Conservation (phyloP, 30 jellyfish, hydroid and myxozoan species). For the Catostylus mosaicus region DNA sequence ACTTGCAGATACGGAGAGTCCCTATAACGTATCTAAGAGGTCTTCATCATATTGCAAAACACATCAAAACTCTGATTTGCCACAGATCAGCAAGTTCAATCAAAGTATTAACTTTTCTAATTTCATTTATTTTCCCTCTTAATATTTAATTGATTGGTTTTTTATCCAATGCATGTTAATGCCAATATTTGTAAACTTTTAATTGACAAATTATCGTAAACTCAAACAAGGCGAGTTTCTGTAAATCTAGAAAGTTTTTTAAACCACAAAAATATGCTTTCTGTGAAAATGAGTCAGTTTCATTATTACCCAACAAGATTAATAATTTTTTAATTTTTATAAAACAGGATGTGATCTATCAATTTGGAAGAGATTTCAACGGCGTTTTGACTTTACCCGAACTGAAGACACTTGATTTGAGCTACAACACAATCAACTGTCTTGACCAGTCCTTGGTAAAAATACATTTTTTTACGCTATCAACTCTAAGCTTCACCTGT, state of each 20-base stretch:
- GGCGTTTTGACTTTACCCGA: slow-evolving; percentile 65
- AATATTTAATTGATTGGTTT: too few relatives aligned
- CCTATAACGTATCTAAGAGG: slow-evolving; percentile 73
- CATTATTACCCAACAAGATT: too few relatives aligned
- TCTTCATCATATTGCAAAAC: slow-evolving; percentile 74
- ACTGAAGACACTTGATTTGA: slow-evolving; percentile 77
- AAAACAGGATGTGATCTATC: slow-evolving; percentile 75
- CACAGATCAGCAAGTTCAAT: slow-evolving; percentile 73
- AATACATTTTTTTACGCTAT: background rate
- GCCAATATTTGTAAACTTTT: too few relatives aligned
- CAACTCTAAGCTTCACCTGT: background rate
- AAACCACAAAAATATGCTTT: too few relatives aligned
- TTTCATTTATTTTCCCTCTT: too few relatives aligned
- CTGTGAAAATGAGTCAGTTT: too few relatives aligned
- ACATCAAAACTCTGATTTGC: slow-evolving; percentile 68
- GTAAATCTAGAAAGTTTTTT: too few relatives aligned
- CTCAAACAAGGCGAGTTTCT: too few relatives aligned
- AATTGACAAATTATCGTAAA: too few relatives aligned
- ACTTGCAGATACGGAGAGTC: slow-evolving; percentile 65
- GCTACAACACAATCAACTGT: slow-evolving; percentile 79
- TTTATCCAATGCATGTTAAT: too few relatives aligned
- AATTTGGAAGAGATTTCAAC: slow-evolving; percentile 70
- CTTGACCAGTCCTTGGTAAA: slow-evolving; percentile 82
- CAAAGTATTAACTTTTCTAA: slow-evolving; percentile 67
- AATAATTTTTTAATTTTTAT: too few relatives aligned